Conservation (phyloP, 1,140 invertebrate species). For the Bombus haemorrhoidalis region DNA sequence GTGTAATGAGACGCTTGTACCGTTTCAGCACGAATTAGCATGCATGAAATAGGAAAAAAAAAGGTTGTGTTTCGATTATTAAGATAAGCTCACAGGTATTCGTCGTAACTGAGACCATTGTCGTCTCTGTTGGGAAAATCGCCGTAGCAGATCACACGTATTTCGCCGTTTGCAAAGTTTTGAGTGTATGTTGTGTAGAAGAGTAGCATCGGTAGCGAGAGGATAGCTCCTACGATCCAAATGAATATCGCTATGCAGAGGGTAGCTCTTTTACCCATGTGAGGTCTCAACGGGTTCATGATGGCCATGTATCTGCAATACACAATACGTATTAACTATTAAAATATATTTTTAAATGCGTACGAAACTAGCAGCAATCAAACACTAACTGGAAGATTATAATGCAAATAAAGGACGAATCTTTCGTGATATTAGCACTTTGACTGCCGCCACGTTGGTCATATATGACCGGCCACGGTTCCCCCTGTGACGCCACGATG, state of each 20-base stretch:
- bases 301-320: constrained; percentile 94
- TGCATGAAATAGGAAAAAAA: not conserved
- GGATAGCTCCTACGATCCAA: constrained; percentile 89
- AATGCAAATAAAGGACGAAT: not conserved
- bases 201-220: constrained; percentile 92
- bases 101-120: constrained; percentile 87
- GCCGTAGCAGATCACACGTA: constrained; percentile 89
- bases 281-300: constrained; percentile 93
- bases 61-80: constrained; percentile 33
- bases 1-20: no score
- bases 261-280: constrained; percentile 91
- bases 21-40: not conserved
- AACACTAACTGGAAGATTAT: not conserved
- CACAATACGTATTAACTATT: not conserved
- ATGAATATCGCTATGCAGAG: constrained; percentile 91
- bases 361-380: not conserved
- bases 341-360: not conserved
- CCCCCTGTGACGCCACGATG: no score
- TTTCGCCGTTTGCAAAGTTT: constrained; percentile 84
- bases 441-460: no score
- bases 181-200: constrained; percentile 89
- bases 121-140: constrained; percentile 91
- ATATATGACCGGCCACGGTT: no score
- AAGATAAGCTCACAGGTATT: constrained; percentile 89
- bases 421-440: no score